Percentiles rank a stretch among this genome's conserved stretches.
phyloP scores from a whole-genome alignment of 1,140 invertebrate genomes.

The Cecropterus lyciades region DNA sequence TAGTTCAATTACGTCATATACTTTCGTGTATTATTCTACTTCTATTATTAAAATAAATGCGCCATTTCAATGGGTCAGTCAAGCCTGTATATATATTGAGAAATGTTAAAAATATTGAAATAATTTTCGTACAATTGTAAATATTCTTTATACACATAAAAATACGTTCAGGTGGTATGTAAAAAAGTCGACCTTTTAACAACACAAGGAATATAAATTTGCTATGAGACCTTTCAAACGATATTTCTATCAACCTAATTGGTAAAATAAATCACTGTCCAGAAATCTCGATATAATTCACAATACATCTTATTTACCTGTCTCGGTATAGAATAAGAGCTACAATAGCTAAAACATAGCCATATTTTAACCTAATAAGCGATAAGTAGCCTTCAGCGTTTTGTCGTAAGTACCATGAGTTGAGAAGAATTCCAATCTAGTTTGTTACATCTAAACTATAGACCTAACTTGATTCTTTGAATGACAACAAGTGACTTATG shows the following conservation, averaged over 20 bases:
- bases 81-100: too few species aligned
- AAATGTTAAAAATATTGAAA: too few species aligned
- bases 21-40: too few species aligned
- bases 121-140: too few species aligned
- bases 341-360: neutral
- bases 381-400: neutral
- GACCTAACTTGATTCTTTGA: constrained; percentile 17
- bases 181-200: neutral
- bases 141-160: too few species aligned
- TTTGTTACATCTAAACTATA: constrained; percentile 10
- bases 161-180: too few species aligned
- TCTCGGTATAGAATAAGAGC: neutral
- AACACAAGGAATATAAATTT: neutral
- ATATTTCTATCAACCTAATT: constrained; percentile 5
- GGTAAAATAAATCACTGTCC: constrained; percentile 19
- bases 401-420: neutral
- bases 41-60: too few species aligned
- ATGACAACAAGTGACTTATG: constrained; percentile 40
- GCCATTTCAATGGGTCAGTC: too few species aligned
- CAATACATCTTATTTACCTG: constrained; percentile 1
- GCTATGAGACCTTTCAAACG: neutral
- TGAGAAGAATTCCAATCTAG: constrained; percentile 8
- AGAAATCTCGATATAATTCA: constrained; percentile 1
- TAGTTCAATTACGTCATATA: too few species aligned
- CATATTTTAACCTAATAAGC: neutral